Conservation (phyloP, 2,113 vertebrate genomes). For the Cavia porcellus region DNA sequence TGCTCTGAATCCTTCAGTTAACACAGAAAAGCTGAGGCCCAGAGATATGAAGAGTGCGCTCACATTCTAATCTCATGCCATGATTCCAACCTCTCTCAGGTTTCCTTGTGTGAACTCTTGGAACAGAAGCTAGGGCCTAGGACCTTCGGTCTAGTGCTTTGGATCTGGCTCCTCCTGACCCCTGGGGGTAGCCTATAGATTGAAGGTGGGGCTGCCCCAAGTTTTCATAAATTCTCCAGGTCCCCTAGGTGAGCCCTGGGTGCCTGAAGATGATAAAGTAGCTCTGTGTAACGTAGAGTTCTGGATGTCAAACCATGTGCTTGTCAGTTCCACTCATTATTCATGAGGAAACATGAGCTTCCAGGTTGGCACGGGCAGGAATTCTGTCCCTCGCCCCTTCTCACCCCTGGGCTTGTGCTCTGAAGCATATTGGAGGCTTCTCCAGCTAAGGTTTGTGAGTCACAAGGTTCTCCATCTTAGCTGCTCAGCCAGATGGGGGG, state of each 20-base stretch:
- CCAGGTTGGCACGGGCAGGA: slow-evolving; percentile 65
- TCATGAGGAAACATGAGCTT: slow-evolving; percentile 75
- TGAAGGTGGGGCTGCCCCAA: background rate
- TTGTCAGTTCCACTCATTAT: slow-evolving; percentile 70
- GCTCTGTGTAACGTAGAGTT: slow-evolving; percentile 8
- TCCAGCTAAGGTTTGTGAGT: background rate
- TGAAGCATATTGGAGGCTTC: background rate
- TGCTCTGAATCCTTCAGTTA: background rate
- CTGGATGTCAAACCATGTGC: slow-evolving; percentile 68
- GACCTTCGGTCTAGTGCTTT: background rate
- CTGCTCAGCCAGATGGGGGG: background rate
- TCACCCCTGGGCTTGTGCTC: background rate
- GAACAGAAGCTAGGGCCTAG: background rate
- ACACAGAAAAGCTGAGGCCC: background rate
- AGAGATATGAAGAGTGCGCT: background rate
- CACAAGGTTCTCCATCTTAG: background rate
- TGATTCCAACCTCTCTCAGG: background rate
- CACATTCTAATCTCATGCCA: background rate
- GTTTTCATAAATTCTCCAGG: background rate
- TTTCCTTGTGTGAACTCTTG: background rate
- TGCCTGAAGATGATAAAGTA: slow-evolving; percentile 20
- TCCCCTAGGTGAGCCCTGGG: background rate
- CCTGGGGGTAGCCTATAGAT: background rate
- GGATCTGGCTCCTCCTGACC: background rate
- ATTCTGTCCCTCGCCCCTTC: slow-evolving; percentile 69